These are phyloP conservation scores for Heliconius hortense DNA, from an alignment of 2,888 invertebrate genomes.

Conservation along the genomic window DNA sequence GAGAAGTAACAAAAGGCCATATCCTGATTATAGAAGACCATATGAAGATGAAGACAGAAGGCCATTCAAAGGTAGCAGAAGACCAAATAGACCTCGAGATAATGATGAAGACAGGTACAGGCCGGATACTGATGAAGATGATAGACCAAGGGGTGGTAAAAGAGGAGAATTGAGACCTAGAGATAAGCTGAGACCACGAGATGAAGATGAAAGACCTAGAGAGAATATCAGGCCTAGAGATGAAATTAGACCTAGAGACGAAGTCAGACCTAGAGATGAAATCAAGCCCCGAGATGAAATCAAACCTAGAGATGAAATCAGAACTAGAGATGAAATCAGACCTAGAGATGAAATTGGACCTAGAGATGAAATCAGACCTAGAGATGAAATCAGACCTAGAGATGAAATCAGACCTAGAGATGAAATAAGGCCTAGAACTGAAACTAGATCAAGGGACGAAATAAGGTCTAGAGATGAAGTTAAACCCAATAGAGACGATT, in stretches of 20 bases:
- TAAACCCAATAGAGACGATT: slow-evolving; percentile 41
- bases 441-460: slow-evolving; percentile 51
- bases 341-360: slow-evolving; percentile 48
- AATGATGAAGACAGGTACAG: slow-evolving; percentile 64
- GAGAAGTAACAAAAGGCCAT: slow-evolving; percentile 62
- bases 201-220: slow-evolving; percentile 45
- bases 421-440: slow-evolving; percentile 47
- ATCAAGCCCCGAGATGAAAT: slow-evolving; percentile 46
- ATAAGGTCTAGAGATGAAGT: slow-evolving; percentile 45
- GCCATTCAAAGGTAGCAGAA: slow-evolving; percentile 54
- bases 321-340: slow-evolving; percentile 43
- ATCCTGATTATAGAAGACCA: slow-evolving; percentile 55
- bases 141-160: slow-evolving; percentile 48
- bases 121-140: slow-evolving; percentile 48
- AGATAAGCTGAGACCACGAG: slow-evolving; percentile 51
- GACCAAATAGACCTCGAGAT: slow-evolving; percentile 51
- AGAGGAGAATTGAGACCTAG: slow-evolving; percentile 41
- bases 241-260: slow-evolving; percentile 40
- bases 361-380: slow-evolving; percentile 1
- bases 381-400: slow-evolving; percentile 31
- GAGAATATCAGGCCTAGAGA: slow-evolving; percentile 48
- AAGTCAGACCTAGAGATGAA: slow-evolving; percentile 7
- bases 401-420: slow-evolving; percentile 7
- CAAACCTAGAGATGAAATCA: slow-evolving; percentile 52
- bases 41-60: slow-evolving; percentile 67